phyloP scores from a whole-genome alignment of 2,797 vertebrate genomes.

The Hyperoplus lanceolatus region DNA sequence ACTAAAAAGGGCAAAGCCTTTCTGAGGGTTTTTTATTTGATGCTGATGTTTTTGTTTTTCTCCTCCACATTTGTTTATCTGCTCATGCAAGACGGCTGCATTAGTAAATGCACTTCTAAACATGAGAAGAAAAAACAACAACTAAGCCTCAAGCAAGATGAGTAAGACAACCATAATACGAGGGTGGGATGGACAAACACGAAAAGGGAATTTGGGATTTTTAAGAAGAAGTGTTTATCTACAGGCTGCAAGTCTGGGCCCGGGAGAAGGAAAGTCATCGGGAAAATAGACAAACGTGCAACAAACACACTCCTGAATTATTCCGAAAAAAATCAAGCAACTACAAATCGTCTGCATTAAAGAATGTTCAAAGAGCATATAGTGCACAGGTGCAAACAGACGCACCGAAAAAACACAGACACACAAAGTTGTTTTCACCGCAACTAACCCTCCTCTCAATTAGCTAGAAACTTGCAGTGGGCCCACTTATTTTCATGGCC shows the following conservation, averaged over 20 bases:
- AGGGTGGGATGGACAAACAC: constrained; percentile 13
- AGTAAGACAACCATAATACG: constrained; percentile 23
- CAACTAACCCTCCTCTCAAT: constrained; percentile 20
- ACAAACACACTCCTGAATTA: neutral
- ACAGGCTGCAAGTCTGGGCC: neutral
- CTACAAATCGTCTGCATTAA: neutral
- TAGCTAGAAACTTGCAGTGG: constrained; percentile 57
- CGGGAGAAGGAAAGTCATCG: neutral
- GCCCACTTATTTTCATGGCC: constrained; percentile 68
- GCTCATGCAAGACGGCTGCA: constrained; percentile 25
- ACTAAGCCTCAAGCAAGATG: constrained; percentile 23
- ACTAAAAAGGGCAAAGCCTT: constrained; percentile 12
- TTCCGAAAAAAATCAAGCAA: neutral
- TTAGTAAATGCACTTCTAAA: constrained; percentile 28
- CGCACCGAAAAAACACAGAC: constrained; percentile 6
- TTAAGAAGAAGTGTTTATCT: constrained; percentile 2
- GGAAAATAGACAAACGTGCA: neutral
- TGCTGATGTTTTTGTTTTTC: constrained; percentile 34
- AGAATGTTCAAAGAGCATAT: neutral
- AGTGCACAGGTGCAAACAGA: constrained; percentile 1
- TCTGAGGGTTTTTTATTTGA: constrained; percentile 27
- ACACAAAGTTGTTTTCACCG: constrained; percentile 27
- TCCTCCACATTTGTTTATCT: constrained; percentile 15
- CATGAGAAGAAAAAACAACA: constrained; percentile 16
- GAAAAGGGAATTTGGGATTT: constrained; percentile 7